Base-by-base conservation (phyloP, 2,113 vertebrate species). In the Gorsachius goisagi region DNA sequence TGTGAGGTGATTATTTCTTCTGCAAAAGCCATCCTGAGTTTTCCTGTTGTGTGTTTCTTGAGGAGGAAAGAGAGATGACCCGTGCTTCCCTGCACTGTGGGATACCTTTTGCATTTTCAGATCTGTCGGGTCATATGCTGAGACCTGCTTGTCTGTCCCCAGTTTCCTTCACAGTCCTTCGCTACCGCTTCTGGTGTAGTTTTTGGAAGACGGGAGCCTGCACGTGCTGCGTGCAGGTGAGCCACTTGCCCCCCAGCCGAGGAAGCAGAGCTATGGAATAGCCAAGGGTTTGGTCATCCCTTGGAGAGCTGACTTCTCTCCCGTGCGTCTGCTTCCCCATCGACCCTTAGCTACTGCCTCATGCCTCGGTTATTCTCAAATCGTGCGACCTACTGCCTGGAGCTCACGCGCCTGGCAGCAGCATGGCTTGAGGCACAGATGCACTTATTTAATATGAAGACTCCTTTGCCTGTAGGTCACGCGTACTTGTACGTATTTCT, bases 311-410 rank as follows among this genome's bases (percentile, higher is more conserved):
- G 45, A 35, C n/a, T 24, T 47, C 37, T 71, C 15, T 49, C 32
- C 41, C 20, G 8, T 8, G 32, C 4, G 1, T n/a, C 68, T 4
- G 1, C 20, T 67, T 9, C 52, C 37, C 27, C 45, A 13, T 15
- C 47, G 50, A 2, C 32, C 59, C 74, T 68, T 45, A 71, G n/a
- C 35, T 62, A 16, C 80, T 74, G n/a, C 47, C 49, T 64, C 0
- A 0, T 23, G 33, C 44, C 86, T 59, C 0, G 0, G 17, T 55
- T 85, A 8, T 28, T 81, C 47, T 67, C 60, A 23, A 26, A 26
- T 3, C 20, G 26, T 16, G 33, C 28, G 37, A 69, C 72, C n/a
- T 33, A 1, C 35, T 81, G 59, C 68, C 28, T 63, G 47, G 33
- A 78, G 62, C 47, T 93, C 28, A 5, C 2, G 2, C 1, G 0